Evolutionary conservation across 2,113 vertebrate genomes (phyloP), one percentile per base, ranked within the genome.

Genomic region (Strix aluco): DNA sequence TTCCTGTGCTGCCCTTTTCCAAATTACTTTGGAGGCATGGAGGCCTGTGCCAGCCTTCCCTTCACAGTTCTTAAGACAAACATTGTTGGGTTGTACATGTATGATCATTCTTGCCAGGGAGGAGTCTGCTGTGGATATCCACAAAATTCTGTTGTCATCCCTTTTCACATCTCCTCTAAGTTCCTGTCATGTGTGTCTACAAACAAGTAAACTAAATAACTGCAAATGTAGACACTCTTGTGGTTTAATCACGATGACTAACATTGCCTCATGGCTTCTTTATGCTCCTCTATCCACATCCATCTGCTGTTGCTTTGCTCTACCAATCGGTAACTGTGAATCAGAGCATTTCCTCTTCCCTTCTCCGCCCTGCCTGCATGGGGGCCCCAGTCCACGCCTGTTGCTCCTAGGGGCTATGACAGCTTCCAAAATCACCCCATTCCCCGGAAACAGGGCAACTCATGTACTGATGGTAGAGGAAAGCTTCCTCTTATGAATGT

Each of bases 241-340:
- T 62, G 69, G 59, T 59, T 97, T 90, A 96, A 96, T 95, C 94
- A 85, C 1, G 2, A 52, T 95, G 96, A 95, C 67, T 94, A 95
- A 96, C 34, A 0, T 77, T 78, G 82, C 79, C 75, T 96, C 80
- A 83, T 88, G 85, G 90, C 88, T 95, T 90, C 92, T 94, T 87
- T 85, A 27, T 63, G 47, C 46, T 95, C 32, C 4, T 63, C 63
- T 94, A 73, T 90, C 92, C 52, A 52, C 46, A 81, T 5, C 79
- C 93, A 95, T 93, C 95, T 96, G 93, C 79, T 93, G 49, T 23
- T 86, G 70, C 87, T 96, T 58, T 77, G 70, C 79, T 92, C 46
- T 66, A 90, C 58, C 34, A 11, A 61, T 81, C 0, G 1, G 54
- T 93, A 90, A 59, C 67, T 80, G 65, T 79, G 94, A 88, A 80